Evolutionary conservation across 2,113 vertebrate species (phyloP).

Genomic region (Vidua macroura): DNA sequence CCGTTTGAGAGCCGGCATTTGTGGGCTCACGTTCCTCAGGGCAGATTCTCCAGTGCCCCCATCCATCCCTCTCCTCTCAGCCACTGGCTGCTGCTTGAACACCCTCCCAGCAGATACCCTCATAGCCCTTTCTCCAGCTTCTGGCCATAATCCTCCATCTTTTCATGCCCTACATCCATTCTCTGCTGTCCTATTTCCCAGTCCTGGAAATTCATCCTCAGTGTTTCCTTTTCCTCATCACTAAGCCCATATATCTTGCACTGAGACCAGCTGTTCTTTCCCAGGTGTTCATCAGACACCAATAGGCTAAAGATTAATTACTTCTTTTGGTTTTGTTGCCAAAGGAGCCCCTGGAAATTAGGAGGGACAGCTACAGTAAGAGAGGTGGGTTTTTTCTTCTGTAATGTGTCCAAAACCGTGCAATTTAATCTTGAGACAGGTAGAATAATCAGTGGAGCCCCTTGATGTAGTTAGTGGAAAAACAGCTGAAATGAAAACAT

Average conservation of each 20-base stretch:
- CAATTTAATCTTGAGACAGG: background rate
- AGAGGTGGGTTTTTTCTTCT: background rate
- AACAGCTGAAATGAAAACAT: background rate
- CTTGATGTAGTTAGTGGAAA: background rate
- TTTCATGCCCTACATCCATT: background rate
- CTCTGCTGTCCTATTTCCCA: background rate
- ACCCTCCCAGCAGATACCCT: background rate
- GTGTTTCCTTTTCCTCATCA: background rate
- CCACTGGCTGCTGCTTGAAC: background rate
- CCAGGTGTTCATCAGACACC: background rate
- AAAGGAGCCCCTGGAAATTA: background rate
- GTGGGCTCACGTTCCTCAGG: rapidly evolving
- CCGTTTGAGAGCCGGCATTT: background rate
- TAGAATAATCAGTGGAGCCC: background rate
- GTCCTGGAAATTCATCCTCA: background rate
- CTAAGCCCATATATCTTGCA: background rate
- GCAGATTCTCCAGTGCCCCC: background rate
- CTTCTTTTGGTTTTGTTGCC: background rate
- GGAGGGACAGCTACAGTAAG: background rate
- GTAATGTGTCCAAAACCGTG: background rate
- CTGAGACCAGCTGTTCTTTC: background rate
- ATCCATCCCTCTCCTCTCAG: background rate
- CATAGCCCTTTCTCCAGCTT: background rate
- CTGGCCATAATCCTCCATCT: background rate
- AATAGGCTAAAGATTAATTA: background rate